These are phyloP conservation scores for Recurvirostra avosetta DNA, from an alignment of 2,113 vertebrate genomes.

Conservation along the genomic window DNA sequence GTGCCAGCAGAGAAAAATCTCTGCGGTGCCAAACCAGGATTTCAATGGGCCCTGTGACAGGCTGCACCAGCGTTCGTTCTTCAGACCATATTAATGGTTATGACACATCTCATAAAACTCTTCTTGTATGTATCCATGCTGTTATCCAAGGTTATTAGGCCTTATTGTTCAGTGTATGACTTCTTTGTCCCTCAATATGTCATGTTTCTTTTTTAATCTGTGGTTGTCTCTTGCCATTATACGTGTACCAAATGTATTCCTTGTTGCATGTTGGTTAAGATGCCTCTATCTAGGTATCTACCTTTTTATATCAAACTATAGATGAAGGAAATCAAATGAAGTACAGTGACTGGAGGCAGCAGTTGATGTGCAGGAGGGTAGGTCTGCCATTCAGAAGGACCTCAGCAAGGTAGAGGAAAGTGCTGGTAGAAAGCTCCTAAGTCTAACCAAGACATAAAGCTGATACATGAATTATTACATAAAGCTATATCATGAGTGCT, in stretches of 20 bases:
- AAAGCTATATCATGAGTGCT: background rate
- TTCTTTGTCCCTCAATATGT: background rate
- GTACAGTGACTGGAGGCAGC: background rate
- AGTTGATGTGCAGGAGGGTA: background rate
- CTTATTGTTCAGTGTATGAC: background rate
- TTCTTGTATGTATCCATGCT: background rate
- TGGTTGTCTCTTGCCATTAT: background rate
- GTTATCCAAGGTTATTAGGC: background rate
- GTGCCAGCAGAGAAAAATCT: conserved; percentile 19
- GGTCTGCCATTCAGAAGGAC: background rate
- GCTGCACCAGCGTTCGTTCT: background rate
- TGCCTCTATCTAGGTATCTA: background rate
- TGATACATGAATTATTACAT: background rate
- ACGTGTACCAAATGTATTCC: background rate
- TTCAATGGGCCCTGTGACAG: conserved; percentile 1
- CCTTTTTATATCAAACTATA: background rate
- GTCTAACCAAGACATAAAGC: background rate
- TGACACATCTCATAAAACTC: background rate
- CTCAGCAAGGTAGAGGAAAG: background rate
- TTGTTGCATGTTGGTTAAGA: background rate
- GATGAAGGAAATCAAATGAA: background rate
- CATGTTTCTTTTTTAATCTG: background rate
- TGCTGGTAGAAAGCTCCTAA: background rate
- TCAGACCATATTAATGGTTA: background rate
- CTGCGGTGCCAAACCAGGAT: background rate